These are phyloP conservation scores for Chironomus riparius DNA, from an alignment of 2,888 invertebrate genomes.

Conservation along the genomic window DNA sequence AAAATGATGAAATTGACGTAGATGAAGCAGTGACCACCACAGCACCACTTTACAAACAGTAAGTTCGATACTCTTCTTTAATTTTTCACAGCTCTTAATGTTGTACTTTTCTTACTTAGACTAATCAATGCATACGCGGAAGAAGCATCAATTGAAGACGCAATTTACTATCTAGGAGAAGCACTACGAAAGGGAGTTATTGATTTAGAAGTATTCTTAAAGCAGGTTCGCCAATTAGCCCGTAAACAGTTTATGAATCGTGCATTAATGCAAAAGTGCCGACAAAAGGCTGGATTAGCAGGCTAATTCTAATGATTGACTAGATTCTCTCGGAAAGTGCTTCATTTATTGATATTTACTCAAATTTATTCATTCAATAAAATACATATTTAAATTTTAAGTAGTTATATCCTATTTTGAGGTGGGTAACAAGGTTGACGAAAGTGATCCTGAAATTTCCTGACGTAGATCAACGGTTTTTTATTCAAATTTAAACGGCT, in stretches of 20 bases:
- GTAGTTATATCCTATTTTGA: neutral
- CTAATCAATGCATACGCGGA: conserved; percentile 91
- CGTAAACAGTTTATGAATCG: conserved; percentile 92
- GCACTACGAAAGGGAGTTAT: conserved; percentile 85
- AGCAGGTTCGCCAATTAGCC: conserved; percentile 90
- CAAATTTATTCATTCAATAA: neutral
- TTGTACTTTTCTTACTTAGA: conserved; percentile 43
- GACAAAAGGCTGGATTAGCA: conserved; percentile 83
- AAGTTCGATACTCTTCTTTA: conserved; percentile 37
- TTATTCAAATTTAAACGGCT: no score
- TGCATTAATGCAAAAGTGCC: conserved; percentile 93
- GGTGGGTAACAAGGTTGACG: no score
- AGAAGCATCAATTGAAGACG: conserved; percentile 96
- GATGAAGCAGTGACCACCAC: conserved; percentile 96
- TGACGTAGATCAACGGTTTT: no score
- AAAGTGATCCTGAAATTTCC: no score
- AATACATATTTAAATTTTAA: neutral
- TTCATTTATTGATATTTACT: neutral
- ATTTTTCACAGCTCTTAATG: no score
- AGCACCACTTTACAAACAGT: conserved; percentile 92
- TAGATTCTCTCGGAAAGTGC: neutral
- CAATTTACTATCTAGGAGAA: conserved; percentile 96
- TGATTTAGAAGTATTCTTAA: conserved; percentile 91
- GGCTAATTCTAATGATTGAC: conserved; percentile 44
- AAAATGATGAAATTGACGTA: conserved; percentile 76